A percentile compares a stretch with the other conserved stretches of the same genome.
These are phyloP conservation scores for Epinotia brunnichana DNA, from an alignment of 2,888 invertebrate genomes.

Conservation along the genomic window DNA sequence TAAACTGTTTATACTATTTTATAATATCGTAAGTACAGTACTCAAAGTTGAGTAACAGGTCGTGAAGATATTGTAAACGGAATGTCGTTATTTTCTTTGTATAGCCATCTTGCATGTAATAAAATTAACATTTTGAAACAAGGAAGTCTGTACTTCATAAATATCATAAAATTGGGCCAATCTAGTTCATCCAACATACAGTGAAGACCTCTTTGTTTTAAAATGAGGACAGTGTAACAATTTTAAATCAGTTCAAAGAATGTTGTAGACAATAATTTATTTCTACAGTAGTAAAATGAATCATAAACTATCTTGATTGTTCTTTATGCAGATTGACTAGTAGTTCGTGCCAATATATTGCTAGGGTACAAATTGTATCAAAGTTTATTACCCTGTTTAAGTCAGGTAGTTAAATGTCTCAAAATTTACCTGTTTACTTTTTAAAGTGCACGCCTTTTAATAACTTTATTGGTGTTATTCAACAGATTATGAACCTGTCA, in stretches of 20 bases:
- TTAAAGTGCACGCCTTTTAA: conserved; percentile 9
- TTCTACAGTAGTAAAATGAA: conserved; percentile 22
- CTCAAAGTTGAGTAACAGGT: conserved; percentile 33
- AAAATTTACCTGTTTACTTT: conserved; percentile 18
- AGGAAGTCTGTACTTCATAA: conserved; percentile 25
- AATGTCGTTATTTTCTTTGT: conserved; percentile 20
- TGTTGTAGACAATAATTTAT: conserved; percentile 28
- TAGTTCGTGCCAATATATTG: conserved; percentile 37
- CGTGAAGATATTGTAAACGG: conserved; percentile 35
- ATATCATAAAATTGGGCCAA: conserved; percentile 16
- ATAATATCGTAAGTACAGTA: conserved; percentile 35
- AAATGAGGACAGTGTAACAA: conserved; percentile 10
- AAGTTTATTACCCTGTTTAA: conserved; percentile 19
- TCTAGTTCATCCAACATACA: neutral
- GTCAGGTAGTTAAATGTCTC: conserved; percentile 9
- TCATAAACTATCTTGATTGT: conserved; percentile 24
- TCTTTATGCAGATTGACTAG: conserved; percentile 14
- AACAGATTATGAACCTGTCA: neutral
- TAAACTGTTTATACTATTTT: conserved; percentile 43
- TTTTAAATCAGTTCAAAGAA: conserved; percentile 23
- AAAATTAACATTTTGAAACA: conserved; percentile 30
- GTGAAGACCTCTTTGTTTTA: conserved; percentile 15
- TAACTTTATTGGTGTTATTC: conserved; percentile 5
- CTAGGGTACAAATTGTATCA: conserved; percentile 27
- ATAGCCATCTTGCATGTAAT: conserved; percentile 20